A percentile compares a stretch with the other conserved stretches of the same genome.
Conservation (phyloP, 1,140 invertebrate genomes). For the Panulirus ornatus region DNA sequence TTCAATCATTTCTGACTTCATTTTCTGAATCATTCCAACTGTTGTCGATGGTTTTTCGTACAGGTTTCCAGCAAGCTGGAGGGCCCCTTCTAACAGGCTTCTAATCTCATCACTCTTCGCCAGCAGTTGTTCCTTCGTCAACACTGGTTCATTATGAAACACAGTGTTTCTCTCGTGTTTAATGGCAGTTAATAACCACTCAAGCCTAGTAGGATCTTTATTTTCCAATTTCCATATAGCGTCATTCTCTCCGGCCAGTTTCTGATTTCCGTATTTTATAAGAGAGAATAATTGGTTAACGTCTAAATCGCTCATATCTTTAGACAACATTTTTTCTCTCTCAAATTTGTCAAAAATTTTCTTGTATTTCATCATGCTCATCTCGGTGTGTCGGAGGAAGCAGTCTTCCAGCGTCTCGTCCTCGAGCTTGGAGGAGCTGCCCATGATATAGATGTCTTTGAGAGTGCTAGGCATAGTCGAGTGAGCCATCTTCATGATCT, state of each 20-base stretch:
- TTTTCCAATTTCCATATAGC: background rate
- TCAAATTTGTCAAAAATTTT: constrained; percentile 12
- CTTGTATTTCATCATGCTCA: background rate
- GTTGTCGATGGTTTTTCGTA: background rate
- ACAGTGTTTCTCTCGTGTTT: constrained; percentile 14
- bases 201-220: constrained; percentile 14
- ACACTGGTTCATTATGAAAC: background rate
- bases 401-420: constrained; percentile 19
- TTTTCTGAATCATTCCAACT: background rate
- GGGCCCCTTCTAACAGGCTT: background rate
- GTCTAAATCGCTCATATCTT: constrained; percentile 3
- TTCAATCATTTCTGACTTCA: background rate
- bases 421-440: background rate
- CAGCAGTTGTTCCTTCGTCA: constrained; percentile 18
- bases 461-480: background rate
- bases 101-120: background rate
- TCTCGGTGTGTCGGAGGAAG: background rate
- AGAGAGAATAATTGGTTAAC: background rate
- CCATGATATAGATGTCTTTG: background rate
- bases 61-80: background rate
- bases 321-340: constrained; percentile 4
- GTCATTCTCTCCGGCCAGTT: background rate
- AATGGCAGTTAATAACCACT: background rate
- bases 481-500: constrained; percentile 24
- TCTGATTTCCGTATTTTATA: constrained; percentile 2